A percentile compares a stretch with the other conserved stretches of the same genome.
Conservation (phyloP, 2,113 vertebrate species). For the Natator depressus region DNA sequence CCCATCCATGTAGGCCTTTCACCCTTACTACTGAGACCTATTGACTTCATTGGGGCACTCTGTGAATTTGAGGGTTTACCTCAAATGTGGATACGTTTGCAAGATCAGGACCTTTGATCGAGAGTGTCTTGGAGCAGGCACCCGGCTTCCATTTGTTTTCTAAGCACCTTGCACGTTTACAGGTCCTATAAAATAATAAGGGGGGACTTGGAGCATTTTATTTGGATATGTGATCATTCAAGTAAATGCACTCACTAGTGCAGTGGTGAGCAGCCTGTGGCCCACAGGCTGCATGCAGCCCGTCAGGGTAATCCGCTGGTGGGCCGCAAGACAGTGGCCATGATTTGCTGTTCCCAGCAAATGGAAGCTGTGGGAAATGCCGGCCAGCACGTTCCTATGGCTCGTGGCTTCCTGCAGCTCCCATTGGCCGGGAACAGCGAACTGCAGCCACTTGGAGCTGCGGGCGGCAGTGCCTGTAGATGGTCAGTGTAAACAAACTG, state of each 20-base stretch:
- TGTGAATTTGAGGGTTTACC: fast-evolving
- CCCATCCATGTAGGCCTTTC: not conserved
- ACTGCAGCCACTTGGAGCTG: no score
- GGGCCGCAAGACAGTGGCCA: no score
- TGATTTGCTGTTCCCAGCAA: no score
- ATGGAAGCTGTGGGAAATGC: no score
- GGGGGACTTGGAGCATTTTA: not conserved
- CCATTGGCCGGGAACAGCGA: no score
- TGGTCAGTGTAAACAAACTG: no score
- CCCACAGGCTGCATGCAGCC: no score
- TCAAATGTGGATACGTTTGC: not conserved
- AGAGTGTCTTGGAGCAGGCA: not conserved
- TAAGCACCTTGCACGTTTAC: not conserved
- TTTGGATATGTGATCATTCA: not conserved
- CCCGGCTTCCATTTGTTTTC: not conserved
- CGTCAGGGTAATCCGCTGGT: no score
- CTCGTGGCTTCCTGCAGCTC: no score
- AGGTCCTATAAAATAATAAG: not conserved
- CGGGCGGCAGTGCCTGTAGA: no score
- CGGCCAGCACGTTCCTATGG: no score
- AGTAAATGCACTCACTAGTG: not conserved
- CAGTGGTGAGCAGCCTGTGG: no score
- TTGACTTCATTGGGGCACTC: not conserved
- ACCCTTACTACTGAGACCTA: not conserved
- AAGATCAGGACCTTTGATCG: not conserved